A percentile compares a stretch with the other conserved stretches of the same genome.
These are phyloP conservation scores for Drosophila pallidifrons DNA, from an alignment of 1,140 invertebrate species.

Conservation along the genomic window DNA sequence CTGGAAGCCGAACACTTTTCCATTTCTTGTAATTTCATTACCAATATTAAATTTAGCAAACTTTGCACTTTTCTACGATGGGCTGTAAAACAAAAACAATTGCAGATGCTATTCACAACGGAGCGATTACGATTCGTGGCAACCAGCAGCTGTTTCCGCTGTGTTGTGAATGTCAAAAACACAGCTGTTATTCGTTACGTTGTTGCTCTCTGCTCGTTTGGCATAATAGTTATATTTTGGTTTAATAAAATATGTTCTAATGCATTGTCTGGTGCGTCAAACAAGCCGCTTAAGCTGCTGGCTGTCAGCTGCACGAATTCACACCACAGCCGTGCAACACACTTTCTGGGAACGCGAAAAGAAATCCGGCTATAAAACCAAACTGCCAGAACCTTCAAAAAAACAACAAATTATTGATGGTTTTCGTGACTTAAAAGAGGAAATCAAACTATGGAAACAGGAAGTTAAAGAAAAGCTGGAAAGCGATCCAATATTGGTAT, in stretches of 20 bases:
- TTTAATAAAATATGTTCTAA: conserved; percentile 40
- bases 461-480: conserved; percentile 89
- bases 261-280: conserved; percentile 59
- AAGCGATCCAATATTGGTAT: conserved; percentile 87
- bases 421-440: conserved; percentile 88
- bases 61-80: conserved; percentile 58
- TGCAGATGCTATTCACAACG: conserved; percentile 10
- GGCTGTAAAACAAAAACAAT: conserved; percentile 45
- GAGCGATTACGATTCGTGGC: no score
- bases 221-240: conserved; percentile 26
- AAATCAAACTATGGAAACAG: conserved; percentile 88
- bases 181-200: conserved; percentile 75
- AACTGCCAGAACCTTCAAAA: conserved; percentile 84
- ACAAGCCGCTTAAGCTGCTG: conserved; percentile 47
- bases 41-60: not conserved
- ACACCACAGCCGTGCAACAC: conserved; percentile 66
- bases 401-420: conserved; percentile 87
- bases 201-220: conserved; percentile 17
- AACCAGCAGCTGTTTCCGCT: not conserved
- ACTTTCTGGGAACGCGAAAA: conserved; percentile 88
- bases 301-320: conserved; percentile 49
- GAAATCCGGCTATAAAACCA: conserved; percentile 88
- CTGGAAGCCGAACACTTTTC: conserved; percentile 62
- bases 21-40: conserved; percentile 63
- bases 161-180: conserved; percentile 26